Base-by-base conservation (phyloP, 2,888 invertebrate species). In the Tineola bisselliella region DNA sequence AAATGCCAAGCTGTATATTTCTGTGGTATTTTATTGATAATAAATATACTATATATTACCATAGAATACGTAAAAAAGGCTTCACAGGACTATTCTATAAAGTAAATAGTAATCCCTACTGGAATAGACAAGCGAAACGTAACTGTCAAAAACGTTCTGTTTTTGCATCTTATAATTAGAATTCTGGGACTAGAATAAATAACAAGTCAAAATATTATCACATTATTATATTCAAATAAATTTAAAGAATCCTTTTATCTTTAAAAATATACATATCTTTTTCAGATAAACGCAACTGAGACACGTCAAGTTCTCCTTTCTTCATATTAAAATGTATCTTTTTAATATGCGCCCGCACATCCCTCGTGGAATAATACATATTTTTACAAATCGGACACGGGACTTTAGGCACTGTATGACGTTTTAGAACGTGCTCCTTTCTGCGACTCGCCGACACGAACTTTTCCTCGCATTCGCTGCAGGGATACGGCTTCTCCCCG, bases 371-470 rank as follows among this genome's bases (percentile, higher is more conserved):
- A 61, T 69, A 70, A 59, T 74, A 75, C 75, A 74, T 73, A 43
- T 65, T 67, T 25, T 72, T 44, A 61, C 76, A 76, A 11, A 75
- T 52, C 0, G 76, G 76, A 62, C 76, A 76, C 0, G 64, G 44
- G 2, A 76, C 63, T 0, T 11, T 33, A n/a, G 58, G 58, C 8
- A 17, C 2, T 8, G 58, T 19, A 13, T 58, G 58, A 4, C 33
- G 31, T 12, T 77, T 65, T 64, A 75, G 76, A 8, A 76, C 66
- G 66, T 81, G 81, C 38, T 78, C 76, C 3, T 69, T 68, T 63
- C 75, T 70, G 2, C 80, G 71, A 2, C 80, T 76, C 0, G 74
- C 73, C 0, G 76, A 77, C 0, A 79, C 66, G 63, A 80, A 83
- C 15, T 66, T 69, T 19, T 72, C 69, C 0, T 66, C 67, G 63